Percentiles rank a stretch among this genome's conserved stretches.
phyloP scores from a whole-genome alignment of 2,888 invertebrate species.

The Encarsia formosa region DNA sequence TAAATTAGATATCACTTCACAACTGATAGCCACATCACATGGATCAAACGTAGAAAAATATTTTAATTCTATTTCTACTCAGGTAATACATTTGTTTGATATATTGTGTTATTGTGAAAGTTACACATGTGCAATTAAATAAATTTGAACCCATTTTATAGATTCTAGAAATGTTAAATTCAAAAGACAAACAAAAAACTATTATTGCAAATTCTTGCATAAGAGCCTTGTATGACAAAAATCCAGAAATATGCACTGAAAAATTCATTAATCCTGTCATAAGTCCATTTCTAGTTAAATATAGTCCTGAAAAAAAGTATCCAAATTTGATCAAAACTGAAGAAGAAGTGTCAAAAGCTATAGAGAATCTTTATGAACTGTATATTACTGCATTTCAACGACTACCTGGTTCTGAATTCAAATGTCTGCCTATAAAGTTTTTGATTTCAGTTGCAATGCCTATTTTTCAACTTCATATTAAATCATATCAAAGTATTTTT shows the following conservation, averaged over 20 bases:
- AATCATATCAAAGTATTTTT: conserved; percentile 36
- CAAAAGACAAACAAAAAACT: conserved; percentile 51
- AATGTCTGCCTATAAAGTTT: conserved; percentile 40
- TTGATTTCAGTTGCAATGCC: conserved; percentile 39
- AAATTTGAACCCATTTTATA: conserved; percentile 8
- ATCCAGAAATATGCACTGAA: conserved; percentile 49
- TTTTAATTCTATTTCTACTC: conserved; percentile 48
- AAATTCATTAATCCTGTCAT: conserved; percentile 48
- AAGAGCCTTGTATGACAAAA: conserved; percentile 54
- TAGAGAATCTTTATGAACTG: conserved; percentile 45
- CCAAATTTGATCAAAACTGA: conserved; percentile 32
- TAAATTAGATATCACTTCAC: conserved; percentile 64
- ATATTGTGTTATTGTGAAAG: not conserved
- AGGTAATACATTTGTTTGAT: conserved; percentile 37
- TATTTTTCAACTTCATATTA: conserved; percentile 40
- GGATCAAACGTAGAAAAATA: conserved; percentile 53
- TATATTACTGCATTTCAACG: conserved; percentile 41
- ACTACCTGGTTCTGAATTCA: conserved; percentile 44
- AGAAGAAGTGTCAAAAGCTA: conserved; percentile 41
- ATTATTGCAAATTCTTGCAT: conserved; percentile 58
- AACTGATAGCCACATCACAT: conserved; percentile 59
- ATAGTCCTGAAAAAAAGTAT: not conserved
- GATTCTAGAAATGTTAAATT: conserved; percentile 51
- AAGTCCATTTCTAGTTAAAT: conserved; percentile 37
- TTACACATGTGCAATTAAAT: not conserved